A percentile compares a stretch with the other conserved stretches of the same genome.
Conservation (phyloP, 2,797 vertebrate species). For the Labroides dimidiatus region DNA sequence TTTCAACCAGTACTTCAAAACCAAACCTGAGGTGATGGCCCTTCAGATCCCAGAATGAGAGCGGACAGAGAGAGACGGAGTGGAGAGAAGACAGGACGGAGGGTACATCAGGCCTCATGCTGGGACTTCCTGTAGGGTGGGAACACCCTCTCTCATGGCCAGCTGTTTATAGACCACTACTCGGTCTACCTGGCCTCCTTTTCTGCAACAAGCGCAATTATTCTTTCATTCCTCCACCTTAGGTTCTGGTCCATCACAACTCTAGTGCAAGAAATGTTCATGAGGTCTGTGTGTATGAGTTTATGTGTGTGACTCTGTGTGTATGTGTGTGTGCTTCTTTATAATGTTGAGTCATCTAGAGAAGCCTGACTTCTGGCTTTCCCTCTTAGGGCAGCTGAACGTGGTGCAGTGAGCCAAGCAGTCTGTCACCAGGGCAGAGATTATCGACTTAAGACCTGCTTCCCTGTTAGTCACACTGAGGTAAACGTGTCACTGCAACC, state of each 20-base stretch:
- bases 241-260: conserved; percentile 40
- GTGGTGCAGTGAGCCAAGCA: conserved; percentile 8
- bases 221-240: conserved; percentile 62
- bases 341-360: conserved; percentile 35
- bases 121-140: conserved; percentile 22
- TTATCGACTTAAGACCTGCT: conserved; percentile 3
- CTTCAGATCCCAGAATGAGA: conserved; percentile 90
- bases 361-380: conserved; percentile 3
- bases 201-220: conserved; percentile 52
- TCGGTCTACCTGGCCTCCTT: conserved; percentile 28
- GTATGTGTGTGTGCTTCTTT: conserved; percentile 7
- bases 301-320: conserved; percentile 4
- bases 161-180: conserved; percentile 27
- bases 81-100: neutral
- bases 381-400: conserved; percentile 36
- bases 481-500: conserved; percentile 12
- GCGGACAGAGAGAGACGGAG: neutral
- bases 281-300: conserved; percentile 13
- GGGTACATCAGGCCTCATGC: conserved; percentile 17
- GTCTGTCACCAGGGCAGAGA: conserved; percentile 7
- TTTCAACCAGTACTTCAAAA: conserved; percentile 96
- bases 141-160: conserved; percentile 29
- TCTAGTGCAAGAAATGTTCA: conserved; percentile 40
- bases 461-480: conserved; percentile 4
- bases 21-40: conserved; percentile 90